A percentile compares a stretch with the other conserved stretches of the same genome.
Conservation (phyloP, 1,140 invertebrate genomes). For the Drosophila mojavensis region DNA sequence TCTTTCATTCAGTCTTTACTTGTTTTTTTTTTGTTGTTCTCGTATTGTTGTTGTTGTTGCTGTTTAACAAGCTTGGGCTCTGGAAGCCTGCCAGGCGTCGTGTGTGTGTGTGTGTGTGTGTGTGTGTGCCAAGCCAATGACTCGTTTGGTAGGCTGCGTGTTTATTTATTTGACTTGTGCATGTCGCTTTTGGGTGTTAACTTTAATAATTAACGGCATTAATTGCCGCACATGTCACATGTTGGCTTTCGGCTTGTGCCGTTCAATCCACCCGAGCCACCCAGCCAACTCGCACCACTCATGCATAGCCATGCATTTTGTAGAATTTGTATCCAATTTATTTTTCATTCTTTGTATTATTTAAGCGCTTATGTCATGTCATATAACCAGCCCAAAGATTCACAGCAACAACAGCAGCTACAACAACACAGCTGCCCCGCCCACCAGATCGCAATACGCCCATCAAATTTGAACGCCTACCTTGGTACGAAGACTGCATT, state of each 20-base stretch:
- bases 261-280: neutral
- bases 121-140: constrained; percentile 21
- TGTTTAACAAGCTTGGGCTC: constrained; percentile 7
- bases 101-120: neutral
- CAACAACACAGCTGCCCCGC: neutral
- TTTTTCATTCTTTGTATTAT: constrained; percentile 41
- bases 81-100: neutral
- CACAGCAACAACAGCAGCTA: neutral
- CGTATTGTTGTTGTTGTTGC: neutral
- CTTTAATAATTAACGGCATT: constrained; percentile 82
- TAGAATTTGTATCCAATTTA: constrained; percentile 32
- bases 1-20: neutral
- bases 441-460: constrained; percentile 4
- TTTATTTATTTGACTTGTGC: constrained; percentile 82
- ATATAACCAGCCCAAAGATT: constrained; percentile 7
- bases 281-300: constrained; percentile 7
- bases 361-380: constrained; percentile 69
- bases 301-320: constrained; percentile 33
- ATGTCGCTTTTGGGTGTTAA: constrained; percentile 82
- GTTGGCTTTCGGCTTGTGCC: constrained; percentile 51
- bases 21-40: neutral
- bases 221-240: constrained; percentile 82
- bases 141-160: constrained; percentile 62
- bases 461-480: constrained; percentile 23
- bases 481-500: constrained; percentile 39